Percentiles rank a stretch among this genome's conserved stretches.
phyloP scores from a whole-genome alignment of 2,888 invertebrate species.

The Brenthis daphne region DNA sequence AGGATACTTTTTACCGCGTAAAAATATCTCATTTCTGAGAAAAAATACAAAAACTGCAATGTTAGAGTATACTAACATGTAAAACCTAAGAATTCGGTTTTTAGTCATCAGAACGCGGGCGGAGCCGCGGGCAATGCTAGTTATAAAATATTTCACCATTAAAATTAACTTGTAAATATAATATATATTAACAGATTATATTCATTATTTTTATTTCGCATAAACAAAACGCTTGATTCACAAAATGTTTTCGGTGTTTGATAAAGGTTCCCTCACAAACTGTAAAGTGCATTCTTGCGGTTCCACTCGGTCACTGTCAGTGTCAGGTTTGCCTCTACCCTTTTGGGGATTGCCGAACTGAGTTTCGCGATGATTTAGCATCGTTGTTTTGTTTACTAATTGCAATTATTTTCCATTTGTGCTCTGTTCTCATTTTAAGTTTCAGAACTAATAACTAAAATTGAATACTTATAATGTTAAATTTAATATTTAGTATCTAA shows the following conservation, averaged over 20 bases:
- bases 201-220: neutral
- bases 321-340: slow-evolving; percentile 15
- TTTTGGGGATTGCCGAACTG: slow-evolving; percentile 14
- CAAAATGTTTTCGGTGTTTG: slow-evolving; percentile 18
- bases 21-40: no score
- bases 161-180: no score
- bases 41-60: no score
- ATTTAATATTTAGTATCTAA: no score
- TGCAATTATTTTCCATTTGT: neutral
- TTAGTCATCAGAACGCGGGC: no score
- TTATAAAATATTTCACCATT: no score
- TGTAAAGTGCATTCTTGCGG: slow-evolving; percentile 16
- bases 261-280: slow-evolving; percentile 5
- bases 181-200: neutral
- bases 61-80: no score
- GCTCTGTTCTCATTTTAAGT: neutral
- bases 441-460: no score
- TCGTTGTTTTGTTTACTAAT: slow-evolving; percentile 3
- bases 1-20: no score
- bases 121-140: no score
- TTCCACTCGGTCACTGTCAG: slow-evolving; percentile 21
- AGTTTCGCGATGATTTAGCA: slow-evolving; percentile 6
- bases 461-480: no score
- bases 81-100: no score
- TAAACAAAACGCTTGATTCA: slow-evolving; percentile 3